phyloP scores from a whole-genome alignment of 2,797 vertebrate species.

The Eidolon dupreanum region DNA sequence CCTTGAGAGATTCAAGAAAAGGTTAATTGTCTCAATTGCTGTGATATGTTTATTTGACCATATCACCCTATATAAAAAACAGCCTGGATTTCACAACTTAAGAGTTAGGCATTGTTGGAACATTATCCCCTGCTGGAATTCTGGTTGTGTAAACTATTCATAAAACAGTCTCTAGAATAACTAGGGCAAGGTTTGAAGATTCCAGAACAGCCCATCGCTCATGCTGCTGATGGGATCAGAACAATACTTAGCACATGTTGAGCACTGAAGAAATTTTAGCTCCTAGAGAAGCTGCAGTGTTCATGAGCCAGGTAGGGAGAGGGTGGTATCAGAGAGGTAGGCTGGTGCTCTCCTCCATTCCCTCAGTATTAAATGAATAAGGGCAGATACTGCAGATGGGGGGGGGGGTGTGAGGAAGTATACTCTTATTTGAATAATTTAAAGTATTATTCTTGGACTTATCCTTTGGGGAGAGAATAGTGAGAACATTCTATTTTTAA shows the following conservation, averaged over 20 bases:
- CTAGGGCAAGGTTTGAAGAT: not conserved
- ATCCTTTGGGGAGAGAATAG: not conserved
- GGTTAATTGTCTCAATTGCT: not conserved
- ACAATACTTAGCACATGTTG: not conserved
- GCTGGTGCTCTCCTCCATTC: not conserved
- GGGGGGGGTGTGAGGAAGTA: no score
- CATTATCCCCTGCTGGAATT: not conserved
- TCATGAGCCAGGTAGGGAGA: not conserved
- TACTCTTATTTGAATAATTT: not conserved
- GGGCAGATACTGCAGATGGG: not conserved
- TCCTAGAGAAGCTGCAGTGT: not conserved
- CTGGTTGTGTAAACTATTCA: not conserved
- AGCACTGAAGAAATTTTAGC: not conserved
- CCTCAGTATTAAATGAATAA: not conserved
- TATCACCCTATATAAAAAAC: not conserved
- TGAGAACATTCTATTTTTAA: not conserved
- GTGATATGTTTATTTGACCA: not conserved
- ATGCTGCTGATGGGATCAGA: not conserved
- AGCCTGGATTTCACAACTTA: not conserved
- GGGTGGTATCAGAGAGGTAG: not conserved
- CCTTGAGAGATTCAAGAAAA: not conserved
- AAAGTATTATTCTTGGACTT: not conserved
- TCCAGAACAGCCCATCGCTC: not conserved
- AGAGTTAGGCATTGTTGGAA: not conserved
- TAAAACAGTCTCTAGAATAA: not conserved